phyloP scores from a whole-genome alignment of 2,888 invertebrate species.

The Tenthredo amoena region DNA sequence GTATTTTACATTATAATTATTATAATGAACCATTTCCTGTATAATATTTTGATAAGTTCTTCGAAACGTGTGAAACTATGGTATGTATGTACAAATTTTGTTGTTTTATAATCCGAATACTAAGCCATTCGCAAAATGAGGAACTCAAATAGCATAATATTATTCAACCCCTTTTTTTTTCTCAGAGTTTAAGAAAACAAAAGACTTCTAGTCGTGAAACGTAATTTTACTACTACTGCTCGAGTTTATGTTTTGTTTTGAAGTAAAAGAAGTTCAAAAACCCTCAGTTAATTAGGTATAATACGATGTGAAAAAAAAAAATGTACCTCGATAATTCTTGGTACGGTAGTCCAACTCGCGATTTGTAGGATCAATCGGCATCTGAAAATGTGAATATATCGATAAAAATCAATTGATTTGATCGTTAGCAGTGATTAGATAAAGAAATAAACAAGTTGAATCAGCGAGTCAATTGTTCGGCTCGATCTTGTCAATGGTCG shows the following conservation, averaged over 20 bases:
- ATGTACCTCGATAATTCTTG: constrained; percentile 58
- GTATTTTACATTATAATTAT: background rate
- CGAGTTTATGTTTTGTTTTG: background rate
- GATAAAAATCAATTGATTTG: constrained; percentile 9
- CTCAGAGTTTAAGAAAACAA: background rate
- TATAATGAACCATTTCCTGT: background rate
- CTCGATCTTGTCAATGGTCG: constrained; percentile 19
- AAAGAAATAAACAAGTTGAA: background rate
- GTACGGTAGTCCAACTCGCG: constrained; percentile 59
- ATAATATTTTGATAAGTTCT: background rate
- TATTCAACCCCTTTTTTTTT: background rate
- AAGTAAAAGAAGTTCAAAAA: background rate
- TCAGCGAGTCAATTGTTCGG: background rate
- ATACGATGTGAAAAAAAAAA: background rate
- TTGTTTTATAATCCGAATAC: background rate
- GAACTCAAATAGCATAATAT: background rate
- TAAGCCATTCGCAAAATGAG: background rate
- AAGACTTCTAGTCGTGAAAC: background rate
- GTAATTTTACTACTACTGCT: background rate
- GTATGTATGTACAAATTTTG: background rate
- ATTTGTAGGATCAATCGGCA: constrained; percentile 52
- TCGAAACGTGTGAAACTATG: background rate
- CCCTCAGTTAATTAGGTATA: background rate
- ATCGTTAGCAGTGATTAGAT: background rate
- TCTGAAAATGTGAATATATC: constrained; percentile 52